Base-by-base conservation (phyloP, 2,888 invertebrate genomes). In the Lasioglossum leucozonium region DNA sequence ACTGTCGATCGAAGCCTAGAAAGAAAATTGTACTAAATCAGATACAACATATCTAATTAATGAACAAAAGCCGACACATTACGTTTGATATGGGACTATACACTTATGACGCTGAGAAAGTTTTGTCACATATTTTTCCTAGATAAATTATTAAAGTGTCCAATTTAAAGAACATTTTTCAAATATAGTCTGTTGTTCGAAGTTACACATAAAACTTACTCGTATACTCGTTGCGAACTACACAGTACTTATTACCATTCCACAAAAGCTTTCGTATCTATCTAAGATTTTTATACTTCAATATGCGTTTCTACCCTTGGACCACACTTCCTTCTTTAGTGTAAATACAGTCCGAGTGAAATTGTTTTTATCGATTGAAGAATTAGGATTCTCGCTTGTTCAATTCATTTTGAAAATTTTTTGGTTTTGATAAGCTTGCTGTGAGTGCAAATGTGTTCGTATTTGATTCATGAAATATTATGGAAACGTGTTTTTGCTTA, bases 1-100 rank as follows among this genome's bases (percentile, higher is more conserved):
- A 73, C 98, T 98, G 92, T 98, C 98, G 92, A 98, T 96, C 2
- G 98, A 98, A 77, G 98, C 98, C 98, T 98, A 91, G 22, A 40
- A 65, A 42, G 79, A 72, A 72, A 71, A 65, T n/a, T 10, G 10
- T n/a, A 10, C 26, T 51, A 67, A 72, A 30, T 71, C 11, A 75
- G 47, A 16, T 16, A 62, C 16, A n/a, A n/a, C 10, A n/a, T 44
- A 16, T 72, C 37, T 44, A 0, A 51, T 37, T 11, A 37, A 37
- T 18, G 1, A n/a, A 18, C 34, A 77, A 1, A 13, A 18, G 42
- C 26, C 18, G 65, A n/a, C 37, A 18, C 18, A 44, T 8, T 26
- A 67, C 40, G 34, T 47, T 65, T 30, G 8, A 67, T 26, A 40
- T 69, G n/a, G 67, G 67, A 55, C 3, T 55, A 18, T 22, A 26